Evolutionary conservation across 2,888 invertebrate genomes (phyloP), one percentile per base, ranked within the genome.

Genomic region (Oligia fasciuncula): DNA sequence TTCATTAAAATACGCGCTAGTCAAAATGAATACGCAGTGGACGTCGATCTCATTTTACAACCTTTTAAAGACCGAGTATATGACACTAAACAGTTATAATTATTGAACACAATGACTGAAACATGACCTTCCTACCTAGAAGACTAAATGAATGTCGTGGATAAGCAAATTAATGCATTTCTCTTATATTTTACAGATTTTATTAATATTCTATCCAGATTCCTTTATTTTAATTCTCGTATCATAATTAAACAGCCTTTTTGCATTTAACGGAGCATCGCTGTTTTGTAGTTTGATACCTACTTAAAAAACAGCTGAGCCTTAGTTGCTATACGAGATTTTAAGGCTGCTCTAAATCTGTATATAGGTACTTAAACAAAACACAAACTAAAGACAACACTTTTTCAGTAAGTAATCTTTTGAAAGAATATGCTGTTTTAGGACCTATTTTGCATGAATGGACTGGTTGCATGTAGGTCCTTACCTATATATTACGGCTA

Each of bases 21-120:
- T 67, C 60, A 69, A 77, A 74, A 82, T 68, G n/a, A 62, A 66
- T 17, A 65, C n/a, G 0, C 11, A 65, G 13, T 72, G 19, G 43
- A 62, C 43, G 29, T 80, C 62, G 62, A 73, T 77, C 80, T 87
- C 80, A 67, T 46, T 49, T 87, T 84, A 80, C 80, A 87, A 67
- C 43, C 13, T 60, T 65, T 4, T 29, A 49, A 66, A 66, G 62
- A 66, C 43, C 29, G 71, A 4, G 49, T 49, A 66, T 5, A 14
- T 66, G 71, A 86, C 51, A 70, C 68, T 62, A 49, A 40, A 29
- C 67, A 63, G 74, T 79, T 76, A 73, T 17, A 68, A 43, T 54
- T 14, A 79, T 79, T 67, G 49, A 74, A 62, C 65, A 67, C 35
- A 83, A 43, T 69, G 74, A 75, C 6, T 71, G 57, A 19, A 84